These are phyloP conservation scores for Setipinna tenuifilis DNA, from an alignment of 2,797 vertebrate genomes.

Conservation along the genomic window DNA sequence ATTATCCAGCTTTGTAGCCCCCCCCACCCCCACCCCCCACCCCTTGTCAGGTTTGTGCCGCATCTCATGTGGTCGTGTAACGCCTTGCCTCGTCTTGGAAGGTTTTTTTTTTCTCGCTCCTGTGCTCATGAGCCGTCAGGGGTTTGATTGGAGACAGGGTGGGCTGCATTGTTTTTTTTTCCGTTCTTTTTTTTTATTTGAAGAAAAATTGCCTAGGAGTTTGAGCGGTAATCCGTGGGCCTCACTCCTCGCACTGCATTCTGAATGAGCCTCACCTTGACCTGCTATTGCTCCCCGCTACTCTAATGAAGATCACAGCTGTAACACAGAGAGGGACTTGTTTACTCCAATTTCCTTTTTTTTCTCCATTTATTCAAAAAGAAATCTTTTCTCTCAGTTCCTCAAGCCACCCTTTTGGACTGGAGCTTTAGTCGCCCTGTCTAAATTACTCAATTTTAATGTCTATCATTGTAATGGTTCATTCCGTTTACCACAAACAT, in stretches of 20 bases:
- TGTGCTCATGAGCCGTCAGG: neutral
- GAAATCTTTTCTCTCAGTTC: slow-evolving; percentile 63
- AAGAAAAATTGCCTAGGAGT: slow-evolving; percentile 71
- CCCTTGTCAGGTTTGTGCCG: neutral
- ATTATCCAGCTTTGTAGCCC: slow-evolving; percentile 21
- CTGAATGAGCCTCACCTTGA: slow-evolving; percentile 79
- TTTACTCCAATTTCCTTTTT: slow-evolving; percentile 61
- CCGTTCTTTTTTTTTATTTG: slow-evolving; percentile 42
- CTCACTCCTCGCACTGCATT: slow-evolving; percentile 81
- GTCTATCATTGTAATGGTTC: neutral
- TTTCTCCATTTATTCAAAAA: neutral
- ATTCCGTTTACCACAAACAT: neutral
- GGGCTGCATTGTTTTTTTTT: slow-evolving; percentile 36
- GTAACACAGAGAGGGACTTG: slow-evolving; percentile 77
- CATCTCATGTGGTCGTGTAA: slow-evolving; percentile 22
- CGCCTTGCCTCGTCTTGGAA: neutral
- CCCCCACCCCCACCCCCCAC: neutral
- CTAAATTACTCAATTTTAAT: neutral
- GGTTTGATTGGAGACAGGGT: slow-evolving; percentile 23
- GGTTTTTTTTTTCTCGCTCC: neutral
- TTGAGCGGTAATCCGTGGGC: slow-evolving; percentile 78
- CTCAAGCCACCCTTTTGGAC: neutral
- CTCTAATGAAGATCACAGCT: slow-evolving; percentile 81
- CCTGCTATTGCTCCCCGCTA: slow-evolving; percentile 78
- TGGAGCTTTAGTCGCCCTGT: neutral